Base-by-base conservation (phyloP, 2,888 invertebrate genomes). In the Enchytraeus crypticus region DNA sequence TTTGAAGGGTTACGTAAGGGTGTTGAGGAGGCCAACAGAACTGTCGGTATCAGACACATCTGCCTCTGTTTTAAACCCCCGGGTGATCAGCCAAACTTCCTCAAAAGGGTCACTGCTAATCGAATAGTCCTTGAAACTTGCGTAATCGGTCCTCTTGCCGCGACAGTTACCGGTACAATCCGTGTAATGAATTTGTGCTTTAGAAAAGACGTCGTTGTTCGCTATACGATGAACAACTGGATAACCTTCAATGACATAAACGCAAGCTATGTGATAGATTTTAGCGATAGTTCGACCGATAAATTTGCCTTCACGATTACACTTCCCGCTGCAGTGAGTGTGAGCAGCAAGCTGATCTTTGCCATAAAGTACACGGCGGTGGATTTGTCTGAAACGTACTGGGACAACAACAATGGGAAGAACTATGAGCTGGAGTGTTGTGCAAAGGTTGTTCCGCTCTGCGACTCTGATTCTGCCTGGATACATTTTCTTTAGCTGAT, bases 271-370 rank as follows among this genome's bases (percentile, higher is more conserved):
- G 86, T 90, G 23, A 69, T 70, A 51, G 72, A 73, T 73, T 92
- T 81, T 76, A 90, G 91, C 79, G 93, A 95, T 74, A 92, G 92
- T 1, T 89, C 89, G 73, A 91, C 92, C 45, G 95, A 95, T 77
- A 87, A 88, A 70, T 95, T 95, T 79, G 84, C 86, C 47, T 95
- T 82, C 71, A 74, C 86, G 32, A 71, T 80, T 51, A 71, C 69
- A 23, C 69, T 77, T 18, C 77, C 77, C 5, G 53, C 69, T 1
- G 69, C 68, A 46, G 70, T 77, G 32, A 69, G 63, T 1, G 58
- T 59, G 11, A 74, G 74, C n/a, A 68, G 68, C 18, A 66, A 64
- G 23, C 61, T 76, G 8, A 70, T 74, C 63, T 76, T 75, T 57
- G 75, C 74, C 11, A 63, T 76, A 71, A 70, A 8, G 57, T 68